Base-by-base conservation (phyloP, 1,140 invertebrate genomes). In the Monomorium pharaonis region DNA sequence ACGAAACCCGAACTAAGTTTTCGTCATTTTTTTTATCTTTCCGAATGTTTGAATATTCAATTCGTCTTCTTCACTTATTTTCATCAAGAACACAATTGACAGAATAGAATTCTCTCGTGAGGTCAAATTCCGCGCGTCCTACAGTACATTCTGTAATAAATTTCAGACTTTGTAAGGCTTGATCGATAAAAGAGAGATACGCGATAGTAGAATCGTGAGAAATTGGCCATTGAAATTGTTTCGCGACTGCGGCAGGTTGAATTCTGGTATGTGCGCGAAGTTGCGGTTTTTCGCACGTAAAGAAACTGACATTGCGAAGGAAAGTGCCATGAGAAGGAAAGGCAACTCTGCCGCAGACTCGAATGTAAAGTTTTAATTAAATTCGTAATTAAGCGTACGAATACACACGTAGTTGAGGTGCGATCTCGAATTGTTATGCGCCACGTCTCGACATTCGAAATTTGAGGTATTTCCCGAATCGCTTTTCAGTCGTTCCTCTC, bases 351-450 rank as follows among this genome's bases (percentile, higher is more conserved):
- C 14, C 0, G 18, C n/a, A 37, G 30, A 75, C 3, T 18, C n/a
- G 14, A 12, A 24, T 14, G 18, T 37, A 14, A 51, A 75, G 30
- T 75, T 75, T n/a, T 75, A 75, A 75, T 75, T 75, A 56, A 75
- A 56, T 56, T 30, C 14, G 33, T 42, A 75, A 75, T 37, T 75
- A 75, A 75, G 30, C 30, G n/a, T 30, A 37, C 49, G 14, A 9
- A 51, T 24, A 18, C 63, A 37, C 33, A 18, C n/a, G n/a, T 47
- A 44, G 5, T 3, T 21, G 42, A 67, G 24, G 33, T n/a, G n/a
- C 21, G 10, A 24, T 33, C 30, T 12, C 30, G 12, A 21, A 54
- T 2, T 21, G 14, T 75, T 56, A 7, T 14, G n/a, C 16, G 27
- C 2, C 18, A 27, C 18, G 9, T 14, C n/a, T 4, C 24, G 16